A percentile compares a stretch with the other conserved stretches of the same genome.
phyloP scores from a whole-genome alignment of 2,888 invertebrate genomes.

The Synergus gifuensis region DNA sequence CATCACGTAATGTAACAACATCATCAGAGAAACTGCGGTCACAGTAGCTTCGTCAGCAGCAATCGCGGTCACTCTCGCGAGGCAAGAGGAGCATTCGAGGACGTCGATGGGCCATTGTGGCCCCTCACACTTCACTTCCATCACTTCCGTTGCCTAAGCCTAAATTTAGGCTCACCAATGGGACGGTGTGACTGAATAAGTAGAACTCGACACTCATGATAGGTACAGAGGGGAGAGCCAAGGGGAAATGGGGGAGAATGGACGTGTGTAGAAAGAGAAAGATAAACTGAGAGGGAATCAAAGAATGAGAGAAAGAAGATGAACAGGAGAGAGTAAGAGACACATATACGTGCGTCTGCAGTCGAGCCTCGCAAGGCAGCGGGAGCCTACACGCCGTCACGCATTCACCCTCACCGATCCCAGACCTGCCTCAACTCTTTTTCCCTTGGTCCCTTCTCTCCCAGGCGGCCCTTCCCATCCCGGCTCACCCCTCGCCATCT shows the following conservation, averaged over 20 bases:
- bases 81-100: neutral
- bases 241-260: neutral
- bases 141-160: slow-evolving; percentile 6
- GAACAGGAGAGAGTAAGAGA: slow-evolving; percentile 43
- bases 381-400: slow-evolving; percentile 66
- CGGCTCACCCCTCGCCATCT: slow-evolving; percentile 23
- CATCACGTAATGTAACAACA: neutral
- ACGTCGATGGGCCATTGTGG: slow-evolving; percentile 18
- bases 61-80: slow-evolving; percentile 1
- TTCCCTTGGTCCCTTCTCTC: slow-evolving; percentile 67
- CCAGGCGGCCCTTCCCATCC: slow-evolving; percentile 60
- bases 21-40: neutral
- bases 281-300: neutral
- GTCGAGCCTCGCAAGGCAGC: slow-evolving; percentile 56
- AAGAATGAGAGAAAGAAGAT: slow-evolving; percentile 4
- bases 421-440: slow-evolving; percentile 74
- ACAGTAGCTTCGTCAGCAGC: slow-evolving; percentile 13
- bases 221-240: no score
- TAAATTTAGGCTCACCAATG: slow-evolving; percentile 19
- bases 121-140: neutral
- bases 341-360: slow-evolving; percentile 46
- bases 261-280: slow-evolving; percentile 6
- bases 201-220: neutral
- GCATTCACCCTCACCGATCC: slow-evolving; percentile 72
- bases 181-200: neutral